phyloP scores from a whole-genome alignment of 2,888 invertebrate genomes.

The Drosophila vallismaia region DNA sequence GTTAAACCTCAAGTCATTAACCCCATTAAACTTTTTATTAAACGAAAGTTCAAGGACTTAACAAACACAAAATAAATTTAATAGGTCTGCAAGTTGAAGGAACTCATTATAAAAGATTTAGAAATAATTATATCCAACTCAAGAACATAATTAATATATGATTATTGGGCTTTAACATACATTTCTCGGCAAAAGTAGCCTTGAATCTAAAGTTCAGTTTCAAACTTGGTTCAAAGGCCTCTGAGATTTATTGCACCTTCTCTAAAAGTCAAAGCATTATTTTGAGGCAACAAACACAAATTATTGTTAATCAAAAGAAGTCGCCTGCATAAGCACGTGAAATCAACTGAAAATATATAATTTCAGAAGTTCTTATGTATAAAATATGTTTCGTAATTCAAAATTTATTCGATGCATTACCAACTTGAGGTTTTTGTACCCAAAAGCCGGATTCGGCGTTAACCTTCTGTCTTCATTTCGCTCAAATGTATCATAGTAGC shows the following conservation, averaged over 20 bases:
- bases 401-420: conserved; percentile 50
- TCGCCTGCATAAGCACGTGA: not conserved
- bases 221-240: conserved; percentile 17
- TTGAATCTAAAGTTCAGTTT: conserved; percentile 5
- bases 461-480: conserved; percentile 13
- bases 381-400: conserved; percentile 1
- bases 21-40: not conserved
- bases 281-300: conserved; percentile 7
- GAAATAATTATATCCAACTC: not conserved
- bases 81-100: not conserved
- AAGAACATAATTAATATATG: not conserved
- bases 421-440: conserved; percentile 17
- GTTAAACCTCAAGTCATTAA: not conserved
- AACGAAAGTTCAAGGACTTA: not conserved
- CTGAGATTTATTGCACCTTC: conserved; percentile 5
- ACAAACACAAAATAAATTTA: too few relatives aligned
- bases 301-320: not conserved
- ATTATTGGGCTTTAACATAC: not conserved
- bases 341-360: not conserved
- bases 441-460: not conserved
- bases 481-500: conserved; percentile 22
- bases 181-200: not conserved
- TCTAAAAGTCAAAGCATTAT: conserved; percentile 15
- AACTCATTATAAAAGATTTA: not conserved
- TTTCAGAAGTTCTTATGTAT: not conserved